Evolutionary conservation across 2,888 invertebrate species (phyloP), one percentile per base, ranked within the genome.

Genomic region (Drosophila quinaria): DNA sequence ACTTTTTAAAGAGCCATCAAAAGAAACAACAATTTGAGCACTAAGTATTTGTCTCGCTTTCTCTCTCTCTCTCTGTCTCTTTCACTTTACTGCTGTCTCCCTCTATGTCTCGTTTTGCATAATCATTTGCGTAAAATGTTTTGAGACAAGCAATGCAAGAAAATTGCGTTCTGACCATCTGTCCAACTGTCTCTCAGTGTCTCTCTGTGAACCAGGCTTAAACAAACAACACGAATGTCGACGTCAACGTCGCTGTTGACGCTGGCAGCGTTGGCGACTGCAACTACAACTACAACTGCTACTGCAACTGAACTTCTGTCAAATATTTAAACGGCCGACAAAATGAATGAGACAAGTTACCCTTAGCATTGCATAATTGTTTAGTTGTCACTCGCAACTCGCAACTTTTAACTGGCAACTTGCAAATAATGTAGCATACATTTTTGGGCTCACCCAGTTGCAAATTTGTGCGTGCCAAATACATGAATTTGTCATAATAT

Each of bases 1-100:
- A 78, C 58, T 76, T 78, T 70, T 78, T 76, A 78, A 78, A 76
- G 64, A 66, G 65, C 73, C 55, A 80, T 78, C 55, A 78, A 80
- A 69, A 47, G 60, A 42, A 72, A 61, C 65, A 72, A 60, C 63
- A 76, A 65, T 47, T 64, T 68, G 46, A 59, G 68, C 64, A 76
- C 60, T 50, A 75, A 63, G 61, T 58, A 60, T 55, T 54, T 35
- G 13, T 29, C 39, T 35, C 25, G 2, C 22, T 17, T 1, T 8
- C 31, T 49, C 15, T 8, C 31, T 49, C 15, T 41, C 9, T 39
- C 37, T 17, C 33, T 22, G 46, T 13, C 54, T n/a, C 17, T 25
- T 13, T 31, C n/a, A 3, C 31, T 19, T 17, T 25, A 10, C 11
- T 4, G 15, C 2, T 22, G 4, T n/a, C 1, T 52, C 11, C 17